Evolutionary conservation across 2,888 invertebrate species (phyloP).

Genomic region (Cyclophora punctaria): DNA sequence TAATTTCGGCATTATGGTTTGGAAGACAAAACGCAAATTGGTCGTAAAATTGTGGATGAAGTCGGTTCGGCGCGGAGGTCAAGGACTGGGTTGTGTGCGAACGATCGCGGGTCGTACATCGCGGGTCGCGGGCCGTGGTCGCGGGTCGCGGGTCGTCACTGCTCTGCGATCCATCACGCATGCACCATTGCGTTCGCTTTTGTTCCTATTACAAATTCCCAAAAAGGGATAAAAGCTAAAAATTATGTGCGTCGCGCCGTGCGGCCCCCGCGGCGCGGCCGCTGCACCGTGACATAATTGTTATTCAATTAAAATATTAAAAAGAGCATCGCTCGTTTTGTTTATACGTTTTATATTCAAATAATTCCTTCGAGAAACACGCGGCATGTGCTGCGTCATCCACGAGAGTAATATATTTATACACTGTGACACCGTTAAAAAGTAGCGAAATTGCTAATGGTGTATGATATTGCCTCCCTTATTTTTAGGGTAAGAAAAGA

Average conservation of each 20-base stretch:
- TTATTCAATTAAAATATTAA: conserved; percentile 58
- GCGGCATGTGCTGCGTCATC: conserved; percentile 5
- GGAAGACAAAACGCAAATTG: conserved; percentile 47
- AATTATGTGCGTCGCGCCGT: conserved; percentile 58
- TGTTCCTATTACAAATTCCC: conserved; percentile 69
- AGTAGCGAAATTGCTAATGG: conserved; percentile 75
- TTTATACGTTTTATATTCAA: conserved; percentile 1
- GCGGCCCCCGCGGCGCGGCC: conserved; percentile 47
- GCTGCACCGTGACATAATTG: conserved; percentile 43
- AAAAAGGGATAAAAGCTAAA: conserved; percentile 63
- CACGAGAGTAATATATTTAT: conserved; percentile 39
- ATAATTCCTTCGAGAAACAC: conserved; percentile 1
- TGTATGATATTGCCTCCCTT: conserved; percentile 77
- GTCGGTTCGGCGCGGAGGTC: conserved; percentile 40
- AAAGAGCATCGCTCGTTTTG: conserved; percentile 39
- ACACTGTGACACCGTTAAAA: conserved; percentile 73
- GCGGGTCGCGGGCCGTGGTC: conserved; percentile 23
- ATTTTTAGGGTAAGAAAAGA: conserved; percentile 66
- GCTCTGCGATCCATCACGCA: conserved; percentile 69
- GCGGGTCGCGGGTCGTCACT: conserved; percentile 46
- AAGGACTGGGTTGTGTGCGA: conserved; percentile 54
- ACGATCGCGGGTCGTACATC: conserved; percentile 39
- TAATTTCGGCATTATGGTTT: conserved; percentile 35
- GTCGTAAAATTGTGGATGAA: conserved; percentile 27
- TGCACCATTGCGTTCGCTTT: conserved; percentile 71